These are phyloP conservation scores for Microtus oregoni DNA, from an alignment of 2,113 vertebrate genomes.

Conservation along the genomic window DNA sequence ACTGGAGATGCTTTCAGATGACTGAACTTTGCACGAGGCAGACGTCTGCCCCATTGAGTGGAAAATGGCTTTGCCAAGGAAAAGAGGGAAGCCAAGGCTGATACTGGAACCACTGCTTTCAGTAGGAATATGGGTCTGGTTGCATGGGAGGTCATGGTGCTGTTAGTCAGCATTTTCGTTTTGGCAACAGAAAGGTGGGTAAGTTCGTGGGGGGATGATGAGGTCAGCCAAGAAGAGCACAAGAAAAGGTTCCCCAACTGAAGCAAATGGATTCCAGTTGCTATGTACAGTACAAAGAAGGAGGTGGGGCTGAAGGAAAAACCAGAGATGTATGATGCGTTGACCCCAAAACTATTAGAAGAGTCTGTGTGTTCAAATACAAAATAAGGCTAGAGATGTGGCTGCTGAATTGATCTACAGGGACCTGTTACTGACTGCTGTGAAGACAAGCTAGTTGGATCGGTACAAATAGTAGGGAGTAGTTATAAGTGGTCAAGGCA, in stretches of 20 bases:
- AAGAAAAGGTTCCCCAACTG: too few relatives aligned
- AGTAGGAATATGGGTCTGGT: background rate
- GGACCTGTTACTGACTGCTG: too few relatives aligned
- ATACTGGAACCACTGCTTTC: background rate
- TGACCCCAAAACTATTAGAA: background rate
- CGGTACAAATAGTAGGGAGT: background rate
- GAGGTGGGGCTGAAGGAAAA: background rate
- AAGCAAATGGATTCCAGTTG: background rate
- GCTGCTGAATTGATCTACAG: too few relatives aligned
- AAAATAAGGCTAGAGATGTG: background rate
- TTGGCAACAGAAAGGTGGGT: background rate
- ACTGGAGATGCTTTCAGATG: background rate
- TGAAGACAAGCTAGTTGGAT: background rate
- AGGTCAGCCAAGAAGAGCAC: background rate
- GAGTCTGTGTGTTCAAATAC: background rate
- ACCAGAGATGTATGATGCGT: background rate
- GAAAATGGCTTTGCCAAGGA: background rate
- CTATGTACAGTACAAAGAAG: background rate
- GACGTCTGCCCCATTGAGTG: rapidly evolving
- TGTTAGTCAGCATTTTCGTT: background rate
- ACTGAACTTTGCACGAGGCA: background rate
- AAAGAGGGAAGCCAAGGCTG: background rate
- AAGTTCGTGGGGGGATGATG: background rate
- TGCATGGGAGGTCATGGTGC: background rate
- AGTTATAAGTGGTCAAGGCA: background rate